A percentile compares a stretch with the other conserved stretches of the same genome.
These are phyloP conservation scores for Hemiscyllium ocellatum DNA, from an alignment of 2,113 vertebrate genomes.

Conservation along the genomic window DNA sequence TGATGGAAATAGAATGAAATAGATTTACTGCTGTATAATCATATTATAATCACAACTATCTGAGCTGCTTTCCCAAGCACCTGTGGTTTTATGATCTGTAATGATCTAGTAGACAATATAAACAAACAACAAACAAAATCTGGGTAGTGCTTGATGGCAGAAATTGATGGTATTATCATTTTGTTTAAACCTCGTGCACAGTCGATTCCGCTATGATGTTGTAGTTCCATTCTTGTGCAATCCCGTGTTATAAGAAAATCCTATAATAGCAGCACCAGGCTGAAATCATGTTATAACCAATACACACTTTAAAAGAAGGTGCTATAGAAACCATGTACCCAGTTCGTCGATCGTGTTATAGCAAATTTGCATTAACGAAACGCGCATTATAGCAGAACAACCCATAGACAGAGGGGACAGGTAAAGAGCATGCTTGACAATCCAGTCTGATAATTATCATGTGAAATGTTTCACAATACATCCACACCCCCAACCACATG, in stretches of 20 bases:
- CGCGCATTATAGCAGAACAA: no score
- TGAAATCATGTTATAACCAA: no score
- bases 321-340: no score
- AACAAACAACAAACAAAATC: neutral
- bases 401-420: neutral
- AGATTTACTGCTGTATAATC: neutral
- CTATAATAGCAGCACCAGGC: no score
- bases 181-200: neutral
- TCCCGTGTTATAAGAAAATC: no score
- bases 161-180: neutral
- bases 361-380: no score
- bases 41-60: neutral
- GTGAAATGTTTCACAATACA: neutral
- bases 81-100: neutral
- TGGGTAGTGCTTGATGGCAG: neutral
- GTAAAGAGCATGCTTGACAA: neutral
- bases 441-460: neutral
- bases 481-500: neutral
- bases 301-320: no score
- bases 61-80: neutral
- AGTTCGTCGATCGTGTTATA: no score
- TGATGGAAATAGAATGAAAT: neutral
- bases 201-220: no score
- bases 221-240: no score
- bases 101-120: neutral